Base-by-base conservation (phyloP, 2,888 invertebrate species). In the Caenorhabditis sp. region DNA sequence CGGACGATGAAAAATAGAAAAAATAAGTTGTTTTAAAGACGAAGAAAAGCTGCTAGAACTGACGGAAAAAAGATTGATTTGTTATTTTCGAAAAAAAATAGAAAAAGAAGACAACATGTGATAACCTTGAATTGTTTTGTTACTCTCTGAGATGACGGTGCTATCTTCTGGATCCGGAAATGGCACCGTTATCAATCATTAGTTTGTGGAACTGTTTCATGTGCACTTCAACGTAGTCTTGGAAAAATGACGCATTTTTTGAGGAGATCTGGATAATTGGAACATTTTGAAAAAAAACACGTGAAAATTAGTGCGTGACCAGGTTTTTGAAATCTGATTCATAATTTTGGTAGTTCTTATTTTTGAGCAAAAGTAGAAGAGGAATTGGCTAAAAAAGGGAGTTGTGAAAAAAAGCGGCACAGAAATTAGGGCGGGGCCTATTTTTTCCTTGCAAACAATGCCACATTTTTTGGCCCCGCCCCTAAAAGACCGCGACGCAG, bases 141-240 rank as follows among this genome's bases (percentile, higher is more conserved):
- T 23, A 10, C 8, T 19, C 21, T 21, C 21, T 31, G 51, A 51
- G 6, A 51, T 8, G 8, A 21, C 3, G 5, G 12, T 3, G 43
- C 17, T 43, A 43, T 43, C 43, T 43, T 43, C 51, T 51, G n/a
- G 21, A 51, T 58, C 36, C 53, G 10, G 62, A 53, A 19, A 70
- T 55, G 12, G 64, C 66, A 21, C 67, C 79, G 53, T 64, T 70
- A 12, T 81, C 76, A 31, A 81, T 31, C 77, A 86, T 80, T 72
- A 83, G 79, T 17, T 71, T 70, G 62, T 84, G 83, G 55, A 87
- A 83, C 65, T 87, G 87, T 70, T 84, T 83, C 82, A 87, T 78
- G 76, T 87, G 87, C 24, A 88, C 85, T 66, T 87, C 87, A 1
- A 87, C 87, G 65, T 79, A 69, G 61, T 87, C 87, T 76, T 87